These are phyloP conservation scores for Drosophila prostipennis DNA, from an alignment of 2,888 invertebrate genomes.

Conservation along the genomic window DNA sequence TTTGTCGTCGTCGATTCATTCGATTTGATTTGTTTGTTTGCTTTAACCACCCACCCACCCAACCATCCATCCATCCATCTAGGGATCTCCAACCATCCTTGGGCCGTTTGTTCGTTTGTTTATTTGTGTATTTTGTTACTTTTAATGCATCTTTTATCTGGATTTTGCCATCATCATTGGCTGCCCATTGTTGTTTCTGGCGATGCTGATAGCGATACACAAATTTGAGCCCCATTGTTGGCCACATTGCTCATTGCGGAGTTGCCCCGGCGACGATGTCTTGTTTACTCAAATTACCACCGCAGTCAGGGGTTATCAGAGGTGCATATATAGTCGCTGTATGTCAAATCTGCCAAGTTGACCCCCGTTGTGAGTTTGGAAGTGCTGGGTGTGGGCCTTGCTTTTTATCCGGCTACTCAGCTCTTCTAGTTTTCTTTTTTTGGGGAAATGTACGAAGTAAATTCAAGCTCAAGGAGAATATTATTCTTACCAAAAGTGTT, in stretches of 20 bases:
- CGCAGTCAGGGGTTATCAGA: constrained; percentile 60
- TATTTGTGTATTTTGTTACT: constrained; percentile 78
- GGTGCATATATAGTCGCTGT: constrained; percentile 22
- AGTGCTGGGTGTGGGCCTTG: constrained; percentile 2
- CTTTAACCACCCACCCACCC: constrained; percentile 18
- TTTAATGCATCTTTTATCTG: constrained; percentile 78
- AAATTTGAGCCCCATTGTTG: constrained; percentile 66
- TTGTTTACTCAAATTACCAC: constrained; percentile 74
- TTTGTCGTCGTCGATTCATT: constrained; percentile 51
- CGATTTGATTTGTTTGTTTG: constrained; percentile 76
- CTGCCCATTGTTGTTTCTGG: constrained; percentile 44
- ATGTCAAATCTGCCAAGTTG: constrained; percentile 35
- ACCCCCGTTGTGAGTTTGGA: constrained; percentile 16
- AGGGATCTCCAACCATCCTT: constrained; percentile 18
- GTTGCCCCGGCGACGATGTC: constrained; percentile 64
- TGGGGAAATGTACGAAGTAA: not conserved
- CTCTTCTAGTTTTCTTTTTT: constrained; percentile 25
- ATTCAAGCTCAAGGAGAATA: constrained; percentile 7
- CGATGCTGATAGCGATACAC: constrained; percentile 64
- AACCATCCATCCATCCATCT: constrained; percentile 5
- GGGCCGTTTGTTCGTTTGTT: constrained; percentile 60
- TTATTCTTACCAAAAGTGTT: constrained; percentile 15
- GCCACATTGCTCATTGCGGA: constrained; percentile 15
- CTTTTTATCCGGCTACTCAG: constrained; percentile 16
- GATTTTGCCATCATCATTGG: constrained; percentile 70